A percentile compares a stretch with the other conserved stretches of the same genome.
These are phyloP conservation scores for Pollimyrus isidori DNA, from an alignment of 2,113 vertebrate species.

Conservation along the genomic window DNA sequence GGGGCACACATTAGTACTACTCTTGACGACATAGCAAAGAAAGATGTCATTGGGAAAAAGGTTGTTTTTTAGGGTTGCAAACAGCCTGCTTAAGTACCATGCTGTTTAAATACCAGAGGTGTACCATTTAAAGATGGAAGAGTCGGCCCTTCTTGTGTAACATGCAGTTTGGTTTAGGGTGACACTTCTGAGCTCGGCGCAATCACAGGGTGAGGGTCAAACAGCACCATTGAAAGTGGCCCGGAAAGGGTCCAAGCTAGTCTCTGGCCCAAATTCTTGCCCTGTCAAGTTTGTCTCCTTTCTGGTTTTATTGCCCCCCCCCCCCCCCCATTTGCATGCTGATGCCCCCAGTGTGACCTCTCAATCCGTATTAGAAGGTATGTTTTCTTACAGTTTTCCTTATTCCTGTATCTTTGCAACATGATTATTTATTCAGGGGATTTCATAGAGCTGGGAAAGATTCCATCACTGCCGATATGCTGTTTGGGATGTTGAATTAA, in stretches of 20 bases:
- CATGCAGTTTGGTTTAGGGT: background rate
- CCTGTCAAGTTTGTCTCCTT: background rate
- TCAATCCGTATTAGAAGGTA: background rate
- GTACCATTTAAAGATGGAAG: background rate
- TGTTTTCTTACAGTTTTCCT: background rate
- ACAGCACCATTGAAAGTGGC: background rate
- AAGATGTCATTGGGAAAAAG: background rate
- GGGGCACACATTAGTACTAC: background rate
- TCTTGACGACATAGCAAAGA: background rate
- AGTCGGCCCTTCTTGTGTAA: background rate
- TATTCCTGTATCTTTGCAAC: background rate
- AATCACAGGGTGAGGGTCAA: background rate
- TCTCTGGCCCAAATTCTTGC: background rate
- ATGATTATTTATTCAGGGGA: background rate
- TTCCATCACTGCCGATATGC: background rate
- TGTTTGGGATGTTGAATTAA: background rate
- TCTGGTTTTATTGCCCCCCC: background rate
- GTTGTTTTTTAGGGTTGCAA: background rate
- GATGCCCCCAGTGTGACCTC: constrained; percentile 1
- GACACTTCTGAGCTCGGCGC: background rate
- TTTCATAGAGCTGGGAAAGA: background rate
- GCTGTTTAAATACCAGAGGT: background rate
- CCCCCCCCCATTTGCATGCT: background rate
- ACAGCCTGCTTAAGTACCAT: background rate
- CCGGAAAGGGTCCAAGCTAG: background rate